phyloP scores from a whole-genome alignment of 2,113 vertebrate genomes.

The Lophotis ruficrista region DNA sequence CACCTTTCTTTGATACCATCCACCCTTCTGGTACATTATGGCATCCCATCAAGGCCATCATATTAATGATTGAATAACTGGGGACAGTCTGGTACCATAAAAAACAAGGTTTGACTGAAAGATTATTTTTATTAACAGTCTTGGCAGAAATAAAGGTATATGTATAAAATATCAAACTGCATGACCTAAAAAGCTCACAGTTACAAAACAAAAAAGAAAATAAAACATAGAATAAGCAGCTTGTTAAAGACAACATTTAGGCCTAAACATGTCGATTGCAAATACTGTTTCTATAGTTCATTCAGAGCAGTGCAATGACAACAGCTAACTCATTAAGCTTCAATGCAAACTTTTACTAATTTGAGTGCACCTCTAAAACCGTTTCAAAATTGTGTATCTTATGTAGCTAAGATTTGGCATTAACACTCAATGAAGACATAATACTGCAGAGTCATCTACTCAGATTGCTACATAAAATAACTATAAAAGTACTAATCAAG shows the following conservation, averaged over 20 bases:
- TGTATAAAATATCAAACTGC: background rate
- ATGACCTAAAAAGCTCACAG: background rate
- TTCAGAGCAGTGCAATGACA: background rate
- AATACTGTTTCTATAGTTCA: background rate
- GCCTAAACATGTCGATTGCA: background rate
- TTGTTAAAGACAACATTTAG: background rate
- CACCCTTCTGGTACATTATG: background rate
- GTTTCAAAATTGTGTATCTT: background rate
- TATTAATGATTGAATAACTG: background rate
- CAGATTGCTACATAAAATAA: background rate
- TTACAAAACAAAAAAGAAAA: background rate
- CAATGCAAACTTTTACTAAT: background rate
- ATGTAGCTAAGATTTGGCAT: background rate
- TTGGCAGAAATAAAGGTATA: background rate
- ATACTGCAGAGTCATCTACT: background rate
- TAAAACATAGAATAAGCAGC: background rate
- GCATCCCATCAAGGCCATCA: background rate
- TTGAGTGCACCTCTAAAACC: background rate
- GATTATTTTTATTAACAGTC: background rate
- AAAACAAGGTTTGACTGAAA: background rate
- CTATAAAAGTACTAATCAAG: background rate
- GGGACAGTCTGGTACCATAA: background rate
- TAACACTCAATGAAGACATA: background rate
- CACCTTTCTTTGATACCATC: background rate
- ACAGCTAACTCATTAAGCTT: background rate